These are phyloP conservation scores for Epistrophella euchroma DNA, from an alignment of 2,888 invertebrate genomes.

Conservation along the genomic window DNA sequence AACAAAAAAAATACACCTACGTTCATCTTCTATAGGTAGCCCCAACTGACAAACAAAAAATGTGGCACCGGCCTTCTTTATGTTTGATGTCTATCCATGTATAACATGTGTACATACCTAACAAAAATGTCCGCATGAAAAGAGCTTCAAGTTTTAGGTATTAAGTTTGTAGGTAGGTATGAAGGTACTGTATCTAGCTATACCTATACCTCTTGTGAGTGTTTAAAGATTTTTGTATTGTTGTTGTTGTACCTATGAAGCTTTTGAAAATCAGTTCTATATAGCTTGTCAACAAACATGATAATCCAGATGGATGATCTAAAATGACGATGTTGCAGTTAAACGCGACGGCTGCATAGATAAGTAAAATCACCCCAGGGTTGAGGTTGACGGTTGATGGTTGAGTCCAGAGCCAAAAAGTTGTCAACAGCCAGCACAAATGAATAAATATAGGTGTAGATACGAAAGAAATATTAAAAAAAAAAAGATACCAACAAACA, in stretches of 20 bases:
- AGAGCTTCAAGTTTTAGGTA: constrained; percentile 54
- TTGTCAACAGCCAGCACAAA: constrained; percentile 24
- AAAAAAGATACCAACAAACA: constrained; percentile 57
- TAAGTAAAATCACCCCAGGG: constrained; percentile 61
- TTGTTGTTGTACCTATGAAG: not conserved
- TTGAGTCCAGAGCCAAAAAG: constrained; percentile 41
- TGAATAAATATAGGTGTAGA: not conserved
- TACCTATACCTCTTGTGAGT: not conserved
- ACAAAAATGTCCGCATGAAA: constrained; percentile 38
- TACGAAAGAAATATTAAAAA: constrained; percentile 5
- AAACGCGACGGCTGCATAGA: constrained; percentile 39
- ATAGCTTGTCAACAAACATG: constrained; percentile 35
- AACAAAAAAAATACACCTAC: not conserved
- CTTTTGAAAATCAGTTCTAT: constrained; percentile 30
- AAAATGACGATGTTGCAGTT: constrained; percentile 7
- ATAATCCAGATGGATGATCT: constrained; percentile 43
- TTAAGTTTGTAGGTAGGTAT: not conserved
- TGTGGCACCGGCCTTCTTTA: constrained; percentile 1
- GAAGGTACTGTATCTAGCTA: rapidly evolving
- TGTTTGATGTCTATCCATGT: not conserved
- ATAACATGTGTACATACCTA: not conserved
- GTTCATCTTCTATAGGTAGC: not conserved
- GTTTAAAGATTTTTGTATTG: constrained; percentile 33
- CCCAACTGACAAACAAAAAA: not conserved
- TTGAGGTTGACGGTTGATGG: constrained; percentile 63